phyloP scores from a whole-genome alignment of 2,888 invertebrate genomes.

The Tinea trinotella region DNA sequence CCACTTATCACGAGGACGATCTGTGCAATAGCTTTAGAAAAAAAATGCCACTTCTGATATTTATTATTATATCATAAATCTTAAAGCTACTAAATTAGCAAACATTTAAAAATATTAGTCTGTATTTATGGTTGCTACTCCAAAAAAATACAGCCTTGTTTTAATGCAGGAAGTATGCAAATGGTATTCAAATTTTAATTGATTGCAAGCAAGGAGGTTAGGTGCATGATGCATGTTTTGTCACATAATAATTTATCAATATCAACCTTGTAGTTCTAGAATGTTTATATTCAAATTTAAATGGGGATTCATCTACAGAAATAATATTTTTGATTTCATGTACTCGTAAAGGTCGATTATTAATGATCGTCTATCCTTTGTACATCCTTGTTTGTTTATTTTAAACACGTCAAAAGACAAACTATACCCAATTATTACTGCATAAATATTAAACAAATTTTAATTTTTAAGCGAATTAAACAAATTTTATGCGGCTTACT shows the following conservation, averaged over 20 bases:
- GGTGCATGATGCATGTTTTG: slow-evolving; percentile 11
- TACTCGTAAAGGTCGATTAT: neutral
- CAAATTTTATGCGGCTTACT: no score
- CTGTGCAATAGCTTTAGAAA: neutral
- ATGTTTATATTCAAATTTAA: neutral
- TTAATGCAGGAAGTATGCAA: slow-evolving; percentile 15
- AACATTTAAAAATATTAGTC: neutral
- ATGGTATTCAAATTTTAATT: slow-evolving; percentile 13
- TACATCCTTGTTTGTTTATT: no score
- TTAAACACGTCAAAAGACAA: no score
- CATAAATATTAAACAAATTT: no score
- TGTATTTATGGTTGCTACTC: neutral
- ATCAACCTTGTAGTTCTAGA: neutral
- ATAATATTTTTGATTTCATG: neutral
- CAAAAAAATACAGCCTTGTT: neutral
- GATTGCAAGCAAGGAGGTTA: slow-evolving; percentile 6
- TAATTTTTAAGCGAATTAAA: no score
- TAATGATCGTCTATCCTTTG: no score
- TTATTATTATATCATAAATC: neutral
- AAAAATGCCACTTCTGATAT: slow-evolving; percentile 1
- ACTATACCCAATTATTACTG: no score
- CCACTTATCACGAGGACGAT: slow-evolving; percentile 1
- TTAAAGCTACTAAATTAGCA: slow-evolving; percentile 1
- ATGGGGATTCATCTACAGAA: neutral
- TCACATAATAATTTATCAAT: slow-evolving; percentile 4